Evolutionary conservation across 2,888 invertebrate species (phyloP).

Genomic region (Drosophila longiperda): DNA sequence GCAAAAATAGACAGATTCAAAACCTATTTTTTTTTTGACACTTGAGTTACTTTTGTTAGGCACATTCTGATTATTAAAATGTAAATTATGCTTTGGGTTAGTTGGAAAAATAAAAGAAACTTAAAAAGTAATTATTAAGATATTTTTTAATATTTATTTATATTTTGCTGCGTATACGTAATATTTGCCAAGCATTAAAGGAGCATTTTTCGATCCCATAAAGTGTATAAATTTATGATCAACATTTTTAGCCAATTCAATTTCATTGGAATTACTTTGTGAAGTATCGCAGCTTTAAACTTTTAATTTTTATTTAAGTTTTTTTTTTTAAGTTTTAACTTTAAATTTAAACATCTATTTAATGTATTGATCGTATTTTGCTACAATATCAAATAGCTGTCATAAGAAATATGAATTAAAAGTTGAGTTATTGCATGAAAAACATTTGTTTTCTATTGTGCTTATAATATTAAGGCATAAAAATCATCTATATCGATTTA

Average conservation of each 20-base stretch:
- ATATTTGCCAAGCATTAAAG: neutral
- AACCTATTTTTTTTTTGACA: neutral
- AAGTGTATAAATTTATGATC: neutral
- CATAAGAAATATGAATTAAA: too few species aligned
- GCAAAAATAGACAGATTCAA: neutral
- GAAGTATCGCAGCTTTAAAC: neutral
- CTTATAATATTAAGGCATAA: neutral
- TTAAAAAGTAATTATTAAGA: neutral
- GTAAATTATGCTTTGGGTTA: neutral
- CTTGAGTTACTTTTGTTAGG: neutral
- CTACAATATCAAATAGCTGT: neutral
- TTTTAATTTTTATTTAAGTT: too few species aligned
- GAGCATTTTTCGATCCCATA: accelerated
- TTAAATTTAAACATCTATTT: neutral
- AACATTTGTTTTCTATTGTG: too few species aligned
- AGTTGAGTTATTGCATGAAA: neutral
- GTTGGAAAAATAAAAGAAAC: neutral
- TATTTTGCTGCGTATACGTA: neutral
- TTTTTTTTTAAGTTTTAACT: too few species aligned
- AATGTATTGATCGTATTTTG: neutral
- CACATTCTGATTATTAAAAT: neutral
- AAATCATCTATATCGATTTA: too few species aligned
- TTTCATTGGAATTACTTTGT: neutral
- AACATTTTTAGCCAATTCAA: neutral
- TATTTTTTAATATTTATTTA: neutral